Evolutionary conservation across 2,797 vertebrate species (phyloP).

Genomic region (Onychomys leucogaster): DNA sequence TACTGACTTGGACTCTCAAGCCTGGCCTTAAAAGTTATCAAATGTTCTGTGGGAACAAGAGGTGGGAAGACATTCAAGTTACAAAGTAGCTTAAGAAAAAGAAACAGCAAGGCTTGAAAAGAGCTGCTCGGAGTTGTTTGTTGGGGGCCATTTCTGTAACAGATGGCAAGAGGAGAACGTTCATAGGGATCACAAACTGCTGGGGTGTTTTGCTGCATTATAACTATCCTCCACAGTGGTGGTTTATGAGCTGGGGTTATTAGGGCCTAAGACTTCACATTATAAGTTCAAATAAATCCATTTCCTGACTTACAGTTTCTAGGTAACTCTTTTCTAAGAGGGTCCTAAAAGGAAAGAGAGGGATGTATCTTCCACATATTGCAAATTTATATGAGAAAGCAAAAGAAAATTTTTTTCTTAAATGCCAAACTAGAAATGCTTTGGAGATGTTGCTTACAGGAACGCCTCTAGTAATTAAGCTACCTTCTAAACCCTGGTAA

Average conservation of each 20-base stretch:
- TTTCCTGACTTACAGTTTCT: constrained; percentile 26
- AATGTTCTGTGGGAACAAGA: constrained; percentile 53
- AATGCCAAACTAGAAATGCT: neutral
- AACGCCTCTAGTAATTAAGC: neutral
- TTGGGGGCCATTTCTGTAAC: neutral
- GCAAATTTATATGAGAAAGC: neutral
- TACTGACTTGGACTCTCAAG: neutral
- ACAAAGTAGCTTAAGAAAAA: constrained; percentile 51
- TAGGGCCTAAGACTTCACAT: neutral
- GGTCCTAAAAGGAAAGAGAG: neutral
- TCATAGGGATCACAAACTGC: neutral
- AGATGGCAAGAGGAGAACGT: neutral
- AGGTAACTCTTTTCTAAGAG: constrained; percentile 25
- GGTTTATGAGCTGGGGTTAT: neutral
- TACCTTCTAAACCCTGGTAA: neutral
- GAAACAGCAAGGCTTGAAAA: neutral
- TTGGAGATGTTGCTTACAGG: constrained; percentile 4
- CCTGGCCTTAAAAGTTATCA: neutral
- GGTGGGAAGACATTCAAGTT: neutral
- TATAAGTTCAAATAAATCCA: neutral
- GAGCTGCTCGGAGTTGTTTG: neutral
- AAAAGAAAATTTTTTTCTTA: neutral
- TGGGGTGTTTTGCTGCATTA: constrained; percentile 10
- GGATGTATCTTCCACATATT: neutral
- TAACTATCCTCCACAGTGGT: neutral